phyloP scores from a whole-genome alignment of 2,797 vertebrate species.

The Lacerta agilis region DNA sequence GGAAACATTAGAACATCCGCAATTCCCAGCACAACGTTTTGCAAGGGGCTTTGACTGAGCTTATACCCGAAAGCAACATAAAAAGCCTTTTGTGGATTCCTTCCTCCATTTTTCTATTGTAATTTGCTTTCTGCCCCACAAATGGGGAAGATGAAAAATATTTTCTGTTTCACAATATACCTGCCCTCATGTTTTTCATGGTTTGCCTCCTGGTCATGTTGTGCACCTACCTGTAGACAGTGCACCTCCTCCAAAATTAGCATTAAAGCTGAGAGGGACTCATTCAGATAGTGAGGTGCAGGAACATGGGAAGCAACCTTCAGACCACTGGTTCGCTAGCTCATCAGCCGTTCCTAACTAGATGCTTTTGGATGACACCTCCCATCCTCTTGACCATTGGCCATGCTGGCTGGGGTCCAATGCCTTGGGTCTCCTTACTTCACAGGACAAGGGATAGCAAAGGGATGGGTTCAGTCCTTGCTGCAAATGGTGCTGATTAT shows the following conservation, averaged over 20 bases:
- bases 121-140: not conserved
- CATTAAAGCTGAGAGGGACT: not conserved
- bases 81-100: not conserved
- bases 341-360: not conserved
- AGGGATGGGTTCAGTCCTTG: not conserved
- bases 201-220: not conserved
- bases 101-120: not conserved
- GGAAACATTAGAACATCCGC: conserved; percentile 5
- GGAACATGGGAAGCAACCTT: not conserved
- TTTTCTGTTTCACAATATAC: not conserved
- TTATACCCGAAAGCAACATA: not conserved
- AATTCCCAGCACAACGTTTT: not conserved
- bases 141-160: not conserved
- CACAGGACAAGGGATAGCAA: not conserved
- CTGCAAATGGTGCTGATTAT: not conserved
- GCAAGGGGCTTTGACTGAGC: not conserved
- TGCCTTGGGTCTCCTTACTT: not conserved
- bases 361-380: not conserved
- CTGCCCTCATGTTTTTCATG: not conserved
- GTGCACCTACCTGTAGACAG: no score
- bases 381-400: not conserved
- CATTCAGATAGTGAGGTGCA: not conserved
- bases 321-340: not conserved
- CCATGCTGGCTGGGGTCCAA: not conserved
- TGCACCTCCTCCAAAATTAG: not conserved